Base-by-base conservation (phyloP, 2,888 invertebrate genomes). In the Hydraecia micacea region DNA sequence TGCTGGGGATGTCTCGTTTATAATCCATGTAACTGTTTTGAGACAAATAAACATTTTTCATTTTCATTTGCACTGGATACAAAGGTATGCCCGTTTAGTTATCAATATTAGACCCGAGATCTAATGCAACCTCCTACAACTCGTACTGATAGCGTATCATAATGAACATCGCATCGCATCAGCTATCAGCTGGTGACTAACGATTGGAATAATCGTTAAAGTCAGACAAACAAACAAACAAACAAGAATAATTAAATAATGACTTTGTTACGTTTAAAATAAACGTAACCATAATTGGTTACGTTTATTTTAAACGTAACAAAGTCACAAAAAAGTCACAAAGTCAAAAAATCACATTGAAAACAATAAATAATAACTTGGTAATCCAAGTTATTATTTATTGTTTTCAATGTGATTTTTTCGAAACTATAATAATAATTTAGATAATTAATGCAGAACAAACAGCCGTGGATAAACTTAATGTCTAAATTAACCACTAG, bases 141-240 rank as follows among this genome's bases (percentile, higher is more conserved):
- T n/a, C 21, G 42, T 9, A 8, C 15, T 25, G 79, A 81, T 75
- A 79, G 49, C 81, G 8, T 75, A 81, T 75, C 79, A 25, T 15
- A 15, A 66, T 36, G n/a, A 32, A 21, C 81, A 79, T 46, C n/a
- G 39, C 32, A 62, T 63, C 58, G 39, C 32, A 62, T 63, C 58
- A 39, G 5, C 18, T 66, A 28, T 42, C 58, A 52, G 39, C 21
- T n/a, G 46, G 63, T 28, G 21, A 60, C 32, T 25, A 52, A 25
- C 42, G 15, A 39, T 63, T 25, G 25, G 6, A 36, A 36, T 25
- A 21, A 36, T 63, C 21, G 5, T 36, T 62, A 11, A 21, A 63
- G 36, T 11, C 21, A 52, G 21, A 32, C 32, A 36, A 62, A 63
- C 9, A 32, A 62, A 32, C 32, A 36, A 62, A 63, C 9, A 32